Evolutionary conservation across 53 echinoderm and acorn worm species (phyloP), one percentile per base, ranked within the genome.

Genomic region (Paelopatides confundens): DNA sequence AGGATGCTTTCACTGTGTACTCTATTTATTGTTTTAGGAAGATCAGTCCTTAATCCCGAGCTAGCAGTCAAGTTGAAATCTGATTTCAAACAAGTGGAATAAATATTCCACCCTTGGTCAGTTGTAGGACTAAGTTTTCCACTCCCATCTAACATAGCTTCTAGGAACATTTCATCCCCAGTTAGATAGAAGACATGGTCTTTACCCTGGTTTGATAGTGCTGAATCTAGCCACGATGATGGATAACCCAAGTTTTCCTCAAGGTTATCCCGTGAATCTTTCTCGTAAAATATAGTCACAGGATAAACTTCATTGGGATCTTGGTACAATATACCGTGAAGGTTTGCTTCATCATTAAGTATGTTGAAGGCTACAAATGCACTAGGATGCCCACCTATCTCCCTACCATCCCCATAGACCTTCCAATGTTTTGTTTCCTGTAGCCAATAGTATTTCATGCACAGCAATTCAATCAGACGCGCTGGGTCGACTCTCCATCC

Each of bases 101-200:
- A 95, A n/a, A 95, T 86, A 58, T 92, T 92, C 95, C 95, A 95
- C 1, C 95, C 95, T 29, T 34, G 64, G 21, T 88, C 74, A 8
- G 85, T 76, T 21, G 71, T 78, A 8, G 95, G 95, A 21, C 88
- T 51, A 0, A 95, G 86, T 32, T 51, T 66, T 48, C 68, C 79
- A 30, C 66, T 74, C 6, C 92, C 92, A 92, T 95, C 91, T 8
- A 95, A 84, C 23, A 95, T 49, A 33, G 85, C n/a, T n/a, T n/a
- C n/a, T n/a, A n/a, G n/a, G n/a, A n/a, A n/a, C n/a, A n/a, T n/a
- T n/a, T n/a, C n/a, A 86, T 95, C 91, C 9, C 88, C 95, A 40
- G 70, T 69, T 1, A 94, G 38, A 63, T 24, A 63, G 6, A 63
- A 4, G 7, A 18, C 17, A 28, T 63, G 7, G 21, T 18, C 64